phyloP scores from a whole-genome alignment of 2,888 invertebrate genomes.

The Dione vanillae region DNA sequence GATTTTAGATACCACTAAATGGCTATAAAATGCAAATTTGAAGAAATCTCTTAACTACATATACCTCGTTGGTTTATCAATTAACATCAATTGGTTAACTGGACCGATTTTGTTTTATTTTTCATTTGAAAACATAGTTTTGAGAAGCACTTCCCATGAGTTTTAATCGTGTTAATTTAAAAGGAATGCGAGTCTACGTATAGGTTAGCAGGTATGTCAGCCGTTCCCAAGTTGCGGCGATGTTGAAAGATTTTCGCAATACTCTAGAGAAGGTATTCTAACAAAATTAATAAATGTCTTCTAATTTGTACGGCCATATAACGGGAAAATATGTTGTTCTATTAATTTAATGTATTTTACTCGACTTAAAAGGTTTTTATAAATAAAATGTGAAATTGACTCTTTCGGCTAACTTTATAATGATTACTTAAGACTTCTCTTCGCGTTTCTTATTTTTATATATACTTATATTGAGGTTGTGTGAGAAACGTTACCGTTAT shows the following conservation, averaged over 20 bases:
- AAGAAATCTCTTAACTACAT: conserved; percentile 23
- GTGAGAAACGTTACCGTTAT: no score
- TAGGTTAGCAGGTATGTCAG: conserved; percentile 35
- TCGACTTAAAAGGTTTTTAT: no score
- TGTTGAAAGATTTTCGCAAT: conserved; percentile 41
- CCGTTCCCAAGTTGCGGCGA: conserved; percentile 32
- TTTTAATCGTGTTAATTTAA: conserved; percentile 49
- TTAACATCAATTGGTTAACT: conserved; percentile 44
- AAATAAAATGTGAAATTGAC: no score
- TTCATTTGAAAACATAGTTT: conserved; percentile 21
- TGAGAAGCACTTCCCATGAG: conserved; percentile 43
- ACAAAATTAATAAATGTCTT: conserved; percentile 32
- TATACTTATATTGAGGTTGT: no score
- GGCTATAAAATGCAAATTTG: conserved; percentile 34
- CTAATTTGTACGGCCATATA: conserved; percentile 19
- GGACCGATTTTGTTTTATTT: conserved; percentile 38
- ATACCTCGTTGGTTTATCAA: conserved; percentile 41
- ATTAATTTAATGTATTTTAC: neutral
- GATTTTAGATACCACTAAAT: conserved; percentile 1
- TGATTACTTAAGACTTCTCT: no score
- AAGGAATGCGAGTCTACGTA: conserved; percentile 44
- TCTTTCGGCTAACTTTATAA: no score
- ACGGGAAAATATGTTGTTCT: neutral
- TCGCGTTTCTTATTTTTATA: no score
- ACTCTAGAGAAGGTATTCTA: conserved; percentile 37